Evolutionary conservation across 2,888 invertebrate genomes (phyloP).

Genomic region (Chrysopilus asiliformis): DNA sequence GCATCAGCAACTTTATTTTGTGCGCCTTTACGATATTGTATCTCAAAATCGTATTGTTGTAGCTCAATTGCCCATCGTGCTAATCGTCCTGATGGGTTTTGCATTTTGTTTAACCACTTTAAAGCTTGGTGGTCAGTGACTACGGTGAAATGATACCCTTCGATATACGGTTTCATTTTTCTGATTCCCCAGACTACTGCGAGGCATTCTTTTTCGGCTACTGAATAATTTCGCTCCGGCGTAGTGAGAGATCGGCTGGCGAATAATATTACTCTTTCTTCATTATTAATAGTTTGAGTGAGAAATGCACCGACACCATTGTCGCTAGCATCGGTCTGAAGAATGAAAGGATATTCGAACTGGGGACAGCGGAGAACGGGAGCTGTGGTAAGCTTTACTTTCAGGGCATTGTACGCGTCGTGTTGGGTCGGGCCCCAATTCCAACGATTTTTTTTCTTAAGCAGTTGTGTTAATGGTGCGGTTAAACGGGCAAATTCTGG

Average conservation of each 20-base stretch:
- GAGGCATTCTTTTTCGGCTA: constrained; percentile 10
- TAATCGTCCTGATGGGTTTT: constrained; percentile 17
- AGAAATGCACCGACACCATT: constrained; percentile 4
- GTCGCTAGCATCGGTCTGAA: constrained; percentile 6
- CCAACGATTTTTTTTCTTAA: constrained; percentile 1
- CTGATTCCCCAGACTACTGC: constrained; percentile 8
- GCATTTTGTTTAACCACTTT: constrained; percentile 8
- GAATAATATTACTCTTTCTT: constrained; percentile 14
- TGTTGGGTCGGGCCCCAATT: background rate
- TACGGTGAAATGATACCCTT: constrained; percentile 4
- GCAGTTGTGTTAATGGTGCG: background rate
- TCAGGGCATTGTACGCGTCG: background rate
- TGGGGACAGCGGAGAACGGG: constrained; percentile 3
- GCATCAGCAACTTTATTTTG: constrained; percentile 17
- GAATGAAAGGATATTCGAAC: background rate
- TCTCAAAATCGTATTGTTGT: constrained; percentile 14
- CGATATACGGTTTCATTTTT: constrained; percentile 9
- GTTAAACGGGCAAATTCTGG: constrained; percentile 1
- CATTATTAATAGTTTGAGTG: constrained; percentile 3
- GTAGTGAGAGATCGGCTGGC: constrained; percentile 1
- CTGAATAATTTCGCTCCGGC: constrained; percentile 3
- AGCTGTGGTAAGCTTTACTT: background rate
- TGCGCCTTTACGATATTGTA: constrained; percentile 17
- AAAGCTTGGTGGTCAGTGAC: constrained; percentile 7
- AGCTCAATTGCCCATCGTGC: constrained; percentile 16